These are phyloP conservation scores for Ichneumoninae sp. DNA, from an alignment of 2,888 invertebrate genomes.

Conservation along the genomic window DNA sequence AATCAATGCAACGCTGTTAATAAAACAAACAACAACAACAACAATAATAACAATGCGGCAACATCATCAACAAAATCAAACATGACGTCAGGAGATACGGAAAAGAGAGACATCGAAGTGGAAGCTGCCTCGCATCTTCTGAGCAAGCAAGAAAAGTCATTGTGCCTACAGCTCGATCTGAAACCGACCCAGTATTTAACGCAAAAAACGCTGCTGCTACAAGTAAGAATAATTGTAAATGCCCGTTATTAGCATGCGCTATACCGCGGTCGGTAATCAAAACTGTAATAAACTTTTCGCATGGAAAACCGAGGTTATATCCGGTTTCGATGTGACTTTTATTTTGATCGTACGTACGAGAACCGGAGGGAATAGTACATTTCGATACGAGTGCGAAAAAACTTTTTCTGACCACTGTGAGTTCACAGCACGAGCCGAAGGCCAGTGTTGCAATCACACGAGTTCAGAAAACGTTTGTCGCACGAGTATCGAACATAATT, in stretches of 20 bases:
- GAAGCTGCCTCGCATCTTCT: conserved; percentile 83
- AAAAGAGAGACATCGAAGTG: conserved; percentile 80
- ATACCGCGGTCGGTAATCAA: not conserved
- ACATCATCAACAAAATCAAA: conserved; percentile 72
- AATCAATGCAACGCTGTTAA: conserved; percentile 78
- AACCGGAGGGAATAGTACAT: too few relatives aligned
- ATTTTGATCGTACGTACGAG: too few relatives aligned
- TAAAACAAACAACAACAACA: conserved; percentile 83
- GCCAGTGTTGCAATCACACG: too few relatives aligned
- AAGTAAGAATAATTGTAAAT: conserved; percentile 84
- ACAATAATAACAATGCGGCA: conserved; percentile 73
- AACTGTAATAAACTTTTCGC: not conserved
- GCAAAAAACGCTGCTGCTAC: conserved; percentile 93
- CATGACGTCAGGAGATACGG: conserved; percentile 71
- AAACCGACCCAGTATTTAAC: conserved; percentile 95
- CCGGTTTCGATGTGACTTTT: too few relatives aligned
- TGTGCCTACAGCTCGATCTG: conserved; percentile 88
- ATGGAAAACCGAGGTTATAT: too few relatives aligned
- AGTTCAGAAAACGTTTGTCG: too few relatives aligned
- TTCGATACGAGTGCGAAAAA: too few relatives aligned
- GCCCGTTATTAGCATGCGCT: not conserved
- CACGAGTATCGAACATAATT: too few relatives aligned
- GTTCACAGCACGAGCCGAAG: too few relatives aligned
- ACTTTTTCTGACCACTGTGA: too few relatives aligned
- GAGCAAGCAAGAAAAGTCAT: conserved; percentile 82